These are phyloP conservation scores for Beris morrisii DNA, from an alignment of 2,888 invertebrate genomes.

Conservation along the genomic window DNA sequence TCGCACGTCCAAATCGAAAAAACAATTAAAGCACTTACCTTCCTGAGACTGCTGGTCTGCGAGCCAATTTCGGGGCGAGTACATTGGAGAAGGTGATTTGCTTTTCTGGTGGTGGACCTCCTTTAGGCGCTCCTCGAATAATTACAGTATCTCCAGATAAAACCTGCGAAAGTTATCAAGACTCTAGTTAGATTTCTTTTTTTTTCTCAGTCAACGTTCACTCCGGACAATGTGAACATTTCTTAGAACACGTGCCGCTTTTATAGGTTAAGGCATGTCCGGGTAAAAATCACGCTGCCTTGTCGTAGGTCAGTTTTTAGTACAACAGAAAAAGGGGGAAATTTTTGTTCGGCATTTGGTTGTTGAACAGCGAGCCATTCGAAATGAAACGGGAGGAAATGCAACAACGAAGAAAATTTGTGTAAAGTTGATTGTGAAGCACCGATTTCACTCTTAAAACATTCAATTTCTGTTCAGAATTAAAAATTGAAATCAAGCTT, in stretches of 20 bases:
- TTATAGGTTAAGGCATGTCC: too few species aligned
- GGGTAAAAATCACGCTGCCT: not conserved
- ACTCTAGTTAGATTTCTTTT: too few species aligned
- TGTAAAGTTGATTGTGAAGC: too few species aligned
- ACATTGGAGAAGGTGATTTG: conserved; percentile 89
- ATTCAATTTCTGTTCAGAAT: too few species aligned
- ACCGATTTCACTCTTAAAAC: too few species aligned
- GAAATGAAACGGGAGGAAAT: too few species aligned
- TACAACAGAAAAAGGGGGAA: conserved; percentile 12
- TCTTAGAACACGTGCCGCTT: too few species aligned
- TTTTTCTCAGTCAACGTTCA: too few species aligned
- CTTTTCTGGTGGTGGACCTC: conserved; percentile 90
- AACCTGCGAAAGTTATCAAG: conserved; percentile 64
- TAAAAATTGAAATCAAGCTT: too few species aligned
- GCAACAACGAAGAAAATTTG: too few species aligned
- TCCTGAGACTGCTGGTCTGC: conserved; percentile 61
- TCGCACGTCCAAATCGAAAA: not conserved
- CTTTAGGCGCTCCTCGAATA: conserved; percentile 79
- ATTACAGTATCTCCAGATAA: conserved; percentile 95
- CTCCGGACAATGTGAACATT: too few species aligned
- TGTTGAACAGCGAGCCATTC: too few species aligned
- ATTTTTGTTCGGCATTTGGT: not conserved
- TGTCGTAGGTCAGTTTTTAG: conserved; percentile 20
- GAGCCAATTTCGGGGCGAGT: conserved; percentile 86
- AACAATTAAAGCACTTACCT: conserved; percentile 44